Evolutionary conservation across 1,140 invertebrate species (phyloP), one percentile per base, ranked within the genome.

Genomic region (Cherax destructor): DNA sequence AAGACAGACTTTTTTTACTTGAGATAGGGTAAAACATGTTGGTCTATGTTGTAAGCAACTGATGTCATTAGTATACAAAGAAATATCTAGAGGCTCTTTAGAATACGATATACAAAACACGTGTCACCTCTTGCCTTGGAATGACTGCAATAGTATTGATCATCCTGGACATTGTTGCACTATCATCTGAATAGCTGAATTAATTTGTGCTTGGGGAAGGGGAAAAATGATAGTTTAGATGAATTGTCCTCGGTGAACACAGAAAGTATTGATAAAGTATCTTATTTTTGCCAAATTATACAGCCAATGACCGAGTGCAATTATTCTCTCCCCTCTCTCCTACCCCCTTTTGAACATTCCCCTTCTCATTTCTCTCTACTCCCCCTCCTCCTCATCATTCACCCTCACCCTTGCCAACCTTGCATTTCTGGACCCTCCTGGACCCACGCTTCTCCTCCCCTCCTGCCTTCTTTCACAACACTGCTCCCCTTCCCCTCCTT

Each of bases 401-500:
- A 77, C 84, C 69, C 69, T 76, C 69, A 11, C 84, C 74, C 84
- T 59, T 83, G 81, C 81, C 81, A 83, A 83, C 81, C 81, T 83
- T 83, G 81, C 81, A 83, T 83, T 83, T 83, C 81, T 69, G 81
- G 59, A 24, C 81, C 81, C 81, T 69, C 81, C 84, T 76, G 49
- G 6, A 6, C 18, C 84, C 69, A 24, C 61, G 41, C 65, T 50
- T 50, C 83, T 50, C 83, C 52, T 69, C 52, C 49, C 69, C 72
- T 77, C 72, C n/a, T 59, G 18, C 69, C 69, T 76, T 77, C 74
- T 77, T 76, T 76, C 69, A 59, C 69, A 76, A 49, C 84, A 41
- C 72, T 56, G 41, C 49, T 76, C 47, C 84, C 69, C 69, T 76
- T 76, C 69, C 84, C 72, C 84, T 86, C 84, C 52, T 76, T 76